Conservation (phyloP, 2,797 vertebrate genomes). For the Microhierax caerulescens region DNA sequence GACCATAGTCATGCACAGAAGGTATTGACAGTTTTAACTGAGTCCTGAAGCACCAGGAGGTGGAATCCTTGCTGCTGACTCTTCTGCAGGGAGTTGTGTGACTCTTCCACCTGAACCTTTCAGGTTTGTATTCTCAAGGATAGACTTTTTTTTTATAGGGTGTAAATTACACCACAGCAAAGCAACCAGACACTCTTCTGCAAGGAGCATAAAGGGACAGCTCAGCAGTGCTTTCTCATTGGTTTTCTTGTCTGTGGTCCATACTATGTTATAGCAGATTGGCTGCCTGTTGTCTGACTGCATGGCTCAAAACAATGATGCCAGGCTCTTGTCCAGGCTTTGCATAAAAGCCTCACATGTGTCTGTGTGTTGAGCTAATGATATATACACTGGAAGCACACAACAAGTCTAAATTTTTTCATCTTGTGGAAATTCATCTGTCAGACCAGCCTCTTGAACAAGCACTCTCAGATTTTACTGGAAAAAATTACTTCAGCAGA, state of each 20-base stretch:
- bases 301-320: neutral
- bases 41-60: neutral
- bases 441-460: constrained; percentile 39
- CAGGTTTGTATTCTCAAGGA: neutral
- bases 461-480: constrained; percentile 26
- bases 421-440: constrained; percentile 31
- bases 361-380: neutral
- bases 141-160: neutral
- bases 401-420: constrained; percentile 12
- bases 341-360: neutral
- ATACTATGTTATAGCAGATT: neutral
- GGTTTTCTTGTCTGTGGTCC: neutral
- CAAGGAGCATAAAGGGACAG: neutral
- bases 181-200: neutral
- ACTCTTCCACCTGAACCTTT: neutral
- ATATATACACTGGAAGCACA: neutral
- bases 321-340: neutral
- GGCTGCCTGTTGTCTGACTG: neutral
- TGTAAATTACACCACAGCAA: neutral
- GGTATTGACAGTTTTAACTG: neutral
- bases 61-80: neutral
- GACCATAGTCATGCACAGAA: neutral
- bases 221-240: neutral
- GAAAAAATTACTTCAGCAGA: constrained; percentile 45
- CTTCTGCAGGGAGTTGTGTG: neutral